Evolutionary conservation across 2,113 vertebrate genomes (phyloP), one percentile per base, ranked within the genome.

Genomic region (Elephas maximus): DNA sequence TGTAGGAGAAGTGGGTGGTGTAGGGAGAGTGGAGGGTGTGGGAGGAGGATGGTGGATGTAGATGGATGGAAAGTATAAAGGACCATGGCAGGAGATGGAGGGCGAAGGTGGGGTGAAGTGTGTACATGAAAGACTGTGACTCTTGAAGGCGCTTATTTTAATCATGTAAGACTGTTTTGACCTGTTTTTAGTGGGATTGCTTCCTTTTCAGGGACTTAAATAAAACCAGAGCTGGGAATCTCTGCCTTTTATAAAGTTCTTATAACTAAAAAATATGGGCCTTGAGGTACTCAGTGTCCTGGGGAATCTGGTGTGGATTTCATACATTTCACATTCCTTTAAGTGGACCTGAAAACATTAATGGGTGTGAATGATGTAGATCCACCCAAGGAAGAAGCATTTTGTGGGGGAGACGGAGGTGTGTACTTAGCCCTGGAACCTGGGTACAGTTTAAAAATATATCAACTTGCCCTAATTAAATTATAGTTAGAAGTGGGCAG

Each of bases 91-190:
- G 53, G 63, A 26, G 62, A 41, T 78, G n/a, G 8, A 24, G 62
- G 74, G 41, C 33, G 63, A 1, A 51, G 45, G 65, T 45, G 30
- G 8, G 57, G 51, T 12, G 2, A 45, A 45, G 28, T 60, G 1
- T 33, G 51, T 23, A 28, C 23, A 86, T 7, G n/a, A 41, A 63
- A 78, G 81, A 74, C 0, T 24, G 37, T 23, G 78, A 33, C 80
- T 92, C 89, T 91, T 41, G 37, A 26, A 60, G 74, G 44, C 71
- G 79, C 91, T 89, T 15, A 80, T 83, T 92, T 95, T 53, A 84
- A 91, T 93, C 73, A 62, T 51, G 67, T 85, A 83, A 96, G 89
- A 95, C 91, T 91, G 84, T 51, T 92, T 90, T 62, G 82, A 93
- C 96, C 96, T 88, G 76, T 67, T 95, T 93, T 90, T 69, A 44